Percentiles rank a stretch among this genome's conserved stretches.
Evolutionary conservation across 2,113 vertebrate genomes (phyloP).

Genomic region (Anolis carolinensis): DNA sequence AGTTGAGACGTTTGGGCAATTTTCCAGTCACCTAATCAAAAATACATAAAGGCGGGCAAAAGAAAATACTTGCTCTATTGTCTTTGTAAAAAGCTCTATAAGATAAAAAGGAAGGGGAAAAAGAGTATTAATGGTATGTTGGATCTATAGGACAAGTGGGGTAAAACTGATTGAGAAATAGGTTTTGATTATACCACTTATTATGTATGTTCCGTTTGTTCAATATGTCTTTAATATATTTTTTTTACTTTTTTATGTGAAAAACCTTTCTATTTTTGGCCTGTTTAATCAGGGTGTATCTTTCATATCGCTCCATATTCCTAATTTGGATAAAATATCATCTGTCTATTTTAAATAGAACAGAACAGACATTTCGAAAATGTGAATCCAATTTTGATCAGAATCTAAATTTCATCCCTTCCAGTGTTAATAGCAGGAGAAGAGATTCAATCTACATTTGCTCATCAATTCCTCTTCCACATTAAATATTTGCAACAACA

Average conservation of each 20-base stretch:
- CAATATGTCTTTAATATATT: too few relatives aligned
- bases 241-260: too few relatives aligned
- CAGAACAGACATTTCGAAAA: too few relatives aligned
- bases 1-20: constrained; percentile 24
- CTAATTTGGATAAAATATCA: too few relatives aligned
- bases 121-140: background rate
- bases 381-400: background rate
- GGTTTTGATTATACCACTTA: background rate
- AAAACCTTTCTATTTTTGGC: too few relatives aligned
- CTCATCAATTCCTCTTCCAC: too few relatives aligned
- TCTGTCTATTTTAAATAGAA: too few relatives aligned
- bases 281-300: too few relatives aligned
- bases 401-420: background rate
- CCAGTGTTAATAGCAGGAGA: background rate
- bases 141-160: background rate
- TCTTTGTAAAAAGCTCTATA: background rate
- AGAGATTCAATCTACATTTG: too few relatives aligned
- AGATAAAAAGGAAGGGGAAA: background rate
- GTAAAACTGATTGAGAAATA: background rate
- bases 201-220: too few relatives aligned
- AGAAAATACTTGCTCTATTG: background rate
- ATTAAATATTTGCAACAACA: too few relatives aligned
- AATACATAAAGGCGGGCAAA: constrained; percentile 27
- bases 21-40: constrained; percentile 24
- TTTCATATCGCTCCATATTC: too few relatives aligned